phyloP scores from a whole-genome alignment of 2,797 vertebrate species.

The Falco novaeseelandiae region DNA sequence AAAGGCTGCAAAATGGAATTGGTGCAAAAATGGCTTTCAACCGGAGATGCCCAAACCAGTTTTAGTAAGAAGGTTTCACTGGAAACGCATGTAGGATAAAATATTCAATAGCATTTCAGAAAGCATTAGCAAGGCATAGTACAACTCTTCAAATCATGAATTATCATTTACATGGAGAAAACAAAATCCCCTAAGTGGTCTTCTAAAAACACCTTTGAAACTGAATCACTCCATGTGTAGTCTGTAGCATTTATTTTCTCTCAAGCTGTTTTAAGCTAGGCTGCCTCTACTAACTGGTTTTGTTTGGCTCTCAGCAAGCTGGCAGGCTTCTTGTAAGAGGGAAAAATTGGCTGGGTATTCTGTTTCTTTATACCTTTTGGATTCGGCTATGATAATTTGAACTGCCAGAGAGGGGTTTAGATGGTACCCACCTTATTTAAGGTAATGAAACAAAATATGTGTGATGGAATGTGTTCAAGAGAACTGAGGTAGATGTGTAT shows the following conservation, averaged over 20 bases:
- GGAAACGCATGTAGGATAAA: not conserved
- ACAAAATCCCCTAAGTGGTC: not conserved
- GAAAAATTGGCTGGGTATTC: not conserved
- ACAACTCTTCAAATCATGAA: not conserved
- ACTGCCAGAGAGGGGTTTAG: not conserved
- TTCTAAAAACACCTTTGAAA: constrained; percentile 7
- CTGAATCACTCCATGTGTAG: not conserved
- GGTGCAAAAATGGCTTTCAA: not conserved
- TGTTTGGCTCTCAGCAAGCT: constrained; percentile 9
- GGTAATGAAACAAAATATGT: not conserved
- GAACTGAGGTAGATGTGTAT: not conserved
- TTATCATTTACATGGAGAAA: constrained; percentile 4
- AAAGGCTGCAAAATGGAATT: not conserved
- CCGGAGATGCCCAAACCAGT: not conserved
- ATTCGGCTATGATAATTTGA: not conserved
- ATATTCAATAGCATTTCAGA: not conserved
- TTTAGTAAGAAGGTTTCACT: not conserved
- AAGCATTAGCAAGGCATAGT: not conserved
- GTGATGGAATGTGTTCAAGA: not conserved
- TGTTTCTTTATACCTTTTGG: not conserved
- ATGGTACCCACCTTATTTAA: not conserved
- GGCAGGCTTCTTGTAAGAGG: not conserved
- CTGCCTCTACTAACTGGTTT: not conserved
- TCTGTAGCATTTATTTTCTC: constrained; percentile 1
- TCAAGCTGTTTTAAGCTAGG: not conserved